phyloP scores from a whole-genome alignment of 2,113 vertebrate genomes.

The Puntigrus tetrazona region DNA sequence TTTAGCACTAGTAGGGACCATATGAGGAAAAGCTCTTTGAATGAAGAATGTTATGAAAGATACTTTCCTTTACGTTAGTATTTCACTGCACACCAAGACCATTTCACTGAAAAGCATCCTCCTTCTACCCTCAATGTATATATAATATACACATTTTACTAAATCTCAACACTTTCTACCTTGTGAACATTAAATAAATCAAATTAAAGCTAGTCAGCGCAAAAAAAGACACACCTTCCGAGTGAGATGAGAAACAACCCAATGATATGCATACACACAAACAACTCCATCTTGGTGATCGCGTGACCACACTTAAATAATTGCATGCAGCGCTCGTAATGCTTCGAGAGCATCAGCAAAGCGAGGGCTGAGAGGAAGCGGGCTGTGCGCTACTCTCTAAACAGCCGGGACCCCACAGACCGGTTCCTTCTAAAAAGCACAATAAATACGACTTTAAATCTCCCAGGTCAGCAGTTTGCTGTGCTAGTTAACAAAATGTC shows the following conservation, averaged over 20 bases:
- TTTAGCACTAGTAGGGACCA: neutral
- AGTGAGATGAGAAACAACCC: conserved; percentile 24
- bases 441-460: conserved; percentile 40
- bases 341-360: conserved; percentile 5
- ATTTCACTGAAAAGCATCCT: conserved; percentile 29
- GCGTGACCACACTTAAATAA: conserved; percentile 40
- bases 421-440: conserved; percentile 14
- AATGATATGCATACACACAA: conserved; percentile 39
- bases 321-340: neutral
- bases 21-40: neutral
- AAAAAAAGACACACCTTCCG: neutral
- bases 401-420: neutral
- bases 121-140: conserved; percentile 60
- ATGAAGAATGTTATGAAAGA: neutral
- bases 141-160: conserved; percentile 68
- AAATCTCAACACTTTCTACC: conserved; percentile 46
- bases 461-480: neutral
- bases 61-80: conserved; percentile 5
- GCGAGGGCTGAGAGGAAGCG: neutral
- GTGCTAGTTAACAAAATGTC: neutral
- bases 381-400: neutral
- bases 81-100: conserved; percentile 13
- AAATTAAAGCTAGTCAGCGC: conserved; percentile 11
- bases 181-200: conserved; percentile 28
- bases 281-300: conserved; percentile 21